These are phyloP conservation scores for Cosmopolites sordidus DNA, from an alignment of 2,888 invertebrate genomes.

Conservation along the genomic window DNA sequence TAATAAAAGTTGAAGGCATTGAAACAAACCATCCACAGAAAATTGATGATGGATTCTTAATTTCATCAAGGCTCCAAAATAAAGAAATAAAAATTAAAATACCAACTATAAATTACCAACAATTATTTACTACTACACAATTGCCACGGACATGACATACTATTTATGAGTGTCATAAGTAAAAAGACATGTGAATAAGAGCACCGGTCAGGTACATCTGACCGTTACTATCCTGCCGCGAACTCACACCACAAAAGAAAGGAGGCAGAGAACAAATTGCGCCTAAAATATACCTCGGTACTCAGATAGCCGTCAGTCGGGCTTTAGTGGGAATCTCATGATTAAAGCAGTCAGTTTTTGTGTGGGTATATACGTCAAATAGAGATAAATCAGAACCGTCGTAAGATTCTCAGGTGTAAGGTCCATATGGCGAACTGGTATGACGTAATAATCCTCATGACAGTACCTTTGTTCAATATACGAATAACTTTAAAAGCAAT, in stretches of 20 bases:
- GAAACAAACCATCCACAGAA: too few species aligned
- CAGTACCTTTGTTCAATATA: too few species aligned
- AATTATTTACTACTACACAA: slow-evolving; percentile 33
- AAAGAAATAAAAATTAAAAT: slow-evolving; percentile 12
- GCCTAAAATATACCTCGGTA: background rate
- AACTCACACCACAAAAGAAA: background rate
- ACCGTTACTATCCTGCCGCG: slow-evolving; percentile 14
- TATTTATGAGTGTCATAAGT: slow-evolving; percentile 37
- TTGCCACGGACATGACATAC: slow-evolving; percentile 34
- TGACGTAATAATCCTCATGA: too few species aligned
- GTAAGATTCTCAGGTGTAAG: too few species aligned
- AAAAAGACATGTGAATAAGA: slow-evolving; percentile 32
- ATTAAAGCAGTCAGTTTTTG: background rate
- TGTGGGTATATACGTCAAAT: slow-evolving; percentile 1
- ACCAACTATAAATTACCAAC: slow-evolving; percentile 28
- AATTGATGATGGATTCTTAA: too few species aligned
- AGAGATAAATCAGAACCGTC: background rate
- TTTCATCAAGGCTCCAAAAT: too few species aligned
- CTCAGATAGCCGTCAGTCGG: slow-evolving; percentile 1
- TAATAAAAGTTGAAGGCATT: too few species aligned
- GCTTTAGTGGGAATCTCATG: background rate
- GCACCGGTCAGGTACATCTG: slow-evolving; percentile 22
- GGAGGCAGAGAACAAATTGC: background rate
- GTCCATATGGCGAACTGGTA: too few species aligned
- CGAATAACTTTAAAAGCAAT: too few species aligned